Conservation (phyloP, 2,888 invertebrate species). For the Epinotia ramella region DNA sequence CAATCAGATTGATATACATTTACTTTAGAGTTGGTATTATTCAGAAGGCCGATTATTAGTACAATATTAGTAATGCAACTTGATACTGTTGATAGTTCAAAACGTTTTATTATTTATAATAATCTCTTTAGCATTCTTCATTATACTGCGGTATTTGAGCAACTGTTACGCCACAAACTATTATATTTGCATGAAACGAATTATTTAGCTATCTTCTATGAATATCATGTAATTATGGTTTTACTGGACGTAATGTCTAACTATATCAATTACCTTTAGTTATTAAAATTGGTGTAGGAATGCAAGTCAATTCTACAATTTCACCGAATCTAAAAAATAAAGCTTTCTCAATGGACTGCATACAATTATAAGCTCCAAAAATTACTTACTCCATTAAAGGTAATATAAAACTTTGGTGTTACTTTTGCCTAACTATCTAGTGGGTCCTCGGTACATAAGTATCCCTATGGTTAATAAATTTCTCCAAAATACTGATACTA, state of each 20-base stretch:
- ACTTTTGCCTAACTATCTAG: slow-evolving; percentile 76
- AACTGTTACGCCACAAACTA: slow-evolving; percentile 14
- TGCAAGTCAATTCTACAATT: slow-evolving; percentile 23
- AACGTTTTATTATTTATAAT: slow-evolving; percentile 5
- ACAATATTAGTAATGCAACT: slow-evolving; percentile 15
- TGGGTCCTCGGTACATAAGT: slow-evolving; percentile 70
- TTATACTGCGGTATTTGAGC: slow-evolving; percentile 20
- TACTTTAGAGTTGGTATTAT: background rate
- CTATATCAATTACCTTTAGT: slow-evolving; percentile 64
- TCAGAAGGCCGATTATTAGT: slow-evolving; percentile 12
- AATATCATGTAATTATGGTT: slow-evolving; percentile 47
- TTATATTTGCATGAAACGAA: slow-evolving; percentile 10
- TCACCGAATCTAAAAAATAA: slow-evolving; percentile 31
- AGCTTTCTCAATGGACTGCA: slow-evolving; percentile 55
- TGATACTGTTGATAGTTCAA: background rate
- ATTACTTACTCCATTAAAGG: slow-evolving; percentile 58
- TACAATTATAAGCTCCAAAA: slow-evolving; percentile 75
- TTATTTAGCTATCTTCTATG: slow-evolving; percentile 47
- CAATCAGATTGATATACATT: background rate
- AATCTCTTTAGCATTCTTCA: slow-evolving; percentile 9
- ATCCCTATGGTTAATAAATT: slow-evolving; percentile 70
- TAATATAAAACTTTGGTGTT: slow-evolving; percentile 79
- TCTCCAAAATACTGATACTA: slow-evolving; percentile 81
- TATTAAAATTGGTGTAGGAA: slow-evolving; percentile 53
- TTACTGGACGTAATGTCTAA: slow-evolving; percentile 75